Base-by-base conservation (phyloP, 1,140 invertebrate species). In the Theocolax elegans region DNA sequence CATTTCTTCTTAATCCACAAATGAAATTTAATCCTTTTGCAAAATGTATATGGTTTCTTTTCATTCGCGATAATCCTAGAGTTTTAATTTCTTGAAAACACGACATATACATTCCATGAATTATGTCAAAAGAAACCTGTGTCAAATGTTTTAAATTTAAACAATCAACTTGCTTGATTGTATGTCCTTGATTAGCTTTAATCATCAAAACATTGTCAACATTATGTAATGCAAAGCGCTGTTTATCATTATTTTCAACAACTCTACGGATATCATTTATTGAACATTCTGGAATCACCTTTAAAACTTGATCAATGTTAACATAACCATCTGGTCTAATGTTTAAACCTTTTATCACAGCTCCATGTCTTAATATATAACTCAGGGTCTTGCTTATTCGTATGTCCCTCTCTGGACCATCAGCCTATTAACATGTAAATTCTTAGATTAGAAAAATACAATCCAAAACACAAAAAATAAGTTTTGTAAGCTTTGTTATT, bases 181-280 rank as follows among this genome's bases (percentile, higher is more conserved):
- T 88, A 82, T 95, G 93, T 10, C 93, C 93, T 78, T 95, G 93
- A 79, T 93, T 94, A 1, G 93, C 93, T 79, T 90, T 89, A 58
- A 95, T 92, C 76, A 91, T 88, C 29, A 90, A 78, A 27, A 75
- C 72, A 9, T 86, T 85, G 21, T 77, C 80, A 1, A 88, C 84
- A 9, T 29, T 70, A 27, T 85, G 75, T 15, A 92, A 70, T 10
- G 81, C 79, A 79, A 91, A 93, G 70, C 91, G 84, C 73, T 92
- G 83, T 76, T 93, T 94, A 65, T 89, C 85, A 83, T 92, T 91
- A 12, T 75, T 85, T 15, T 76, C 76, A 1, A 93, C 91, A 31
- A 93, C 84, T 75, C 84, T 74, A 71, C 87, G 73, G 38, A 95
- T 86, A 74, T 93, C 90, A 2, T 86, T 76, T 1, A 84, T 3